Percentiles rank a stretch among this genome's conserved stretches.
These are phyloP conservation scores for Bos javanicus DNA, from an alignment of 2,113 vertebrate species.

Conservation along the genomic window DNA sequence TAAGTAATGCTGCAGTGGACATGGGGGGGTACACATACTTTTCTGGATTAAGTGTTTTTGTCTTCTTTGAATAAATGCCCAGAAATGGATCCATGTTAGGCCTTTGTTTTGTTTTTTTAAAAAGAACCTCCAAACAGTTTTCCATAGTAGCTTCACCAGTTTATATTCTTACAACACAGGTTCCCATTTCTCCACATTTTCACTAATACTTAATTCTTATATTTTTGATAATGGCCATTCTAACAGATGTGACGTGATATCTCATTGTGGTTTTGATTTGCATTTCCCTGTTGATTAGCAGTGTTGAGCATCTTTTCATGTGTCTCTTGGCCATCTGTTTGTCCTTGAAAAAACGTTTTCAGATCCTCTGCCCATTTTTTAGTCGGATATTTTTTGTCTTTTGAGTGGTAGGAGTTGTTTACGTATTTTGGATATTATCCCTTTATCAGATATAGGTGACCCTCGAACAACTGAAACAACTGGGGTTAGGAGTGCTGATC, in stretches of 20 bases:
- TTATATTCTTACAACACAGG: not conserved
- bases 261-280: not conserved
- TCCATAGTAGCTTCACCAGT: not conserved
- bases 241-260: not conserved
- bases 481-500: not conserved
- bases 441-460: not conserved
- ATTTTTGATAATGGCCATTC: not conserved
- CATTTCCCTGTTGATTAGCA: not conserved
- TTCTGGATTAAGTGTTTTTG: not conserved
- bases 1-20: not conserved
- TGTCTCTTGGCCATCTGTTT: not conserved
- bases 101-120: not conserved
- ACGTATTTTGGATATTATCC: not conserved
- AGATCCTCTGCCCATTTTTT: not conserved
- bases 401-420: not conserved
- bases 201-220: not conserved
- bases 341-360: not conserved
- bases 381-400: not conserved
- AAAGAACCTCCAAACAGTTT: not conserved
- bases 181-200: not conserved
- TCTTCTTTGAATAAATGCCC: not conserved
- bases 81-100: not conserved
- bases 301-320: not conserved
- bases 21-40: not conserved
- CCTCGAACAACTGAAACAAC: not conserved